These are phyloP conservation scores for Drosophila littoralis DNA, from an alignment of 1,140 invertebrate species.

Conservation along the genomic window DNA sequence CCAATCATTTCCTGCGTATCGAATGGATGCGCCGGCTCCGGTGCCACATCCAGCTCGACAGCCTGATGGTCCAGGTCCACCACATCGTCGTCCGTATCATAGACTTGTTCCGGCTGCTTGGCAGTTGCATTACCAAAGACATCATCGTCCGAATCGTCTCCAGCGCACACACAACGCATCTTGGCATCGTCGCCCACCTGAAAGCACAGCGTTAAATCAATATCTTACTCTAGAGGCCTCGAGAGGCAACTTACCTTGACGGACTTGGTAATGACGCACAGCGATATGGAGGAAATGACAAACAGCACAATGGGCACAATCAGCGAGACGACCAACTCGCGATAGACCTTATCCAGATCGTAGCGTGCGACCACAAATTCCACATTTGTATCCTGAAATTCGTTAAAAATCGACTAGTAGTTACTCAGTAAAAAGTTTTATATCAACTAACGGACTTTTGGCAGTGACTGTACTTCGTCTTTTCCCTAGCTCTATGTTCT, in stretches of 20 bases:
- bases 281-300: slow-evolving; percentile 91
- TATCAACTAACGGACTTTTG: too few species aligned
- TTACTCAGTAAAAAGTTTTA: neutral
- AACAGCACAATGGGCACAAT: slow-evolving; percentile 92
- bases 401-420: neutral
- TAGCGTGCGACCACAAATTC: slow-evolving; percentile 87
- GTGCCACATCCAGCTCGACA: slow-evolving; percentile 23
- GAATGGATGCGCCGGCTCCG: slow-evolving; percentile 18
- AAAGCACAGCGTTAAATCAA: neutral
- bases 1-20: slow-evolving; percentile 76
- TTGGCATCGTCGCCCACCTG: slow-evolving; percentile 91
- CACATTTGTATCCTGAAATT: slow-evolving; percentile 84
- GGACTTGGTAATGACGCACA: slow-evolving; percentile 84
- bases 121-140: slow-evolving; percentile 46
- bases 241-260: slow-evolving; percentile 72
- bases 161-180: slow-evolving; percentile 91
- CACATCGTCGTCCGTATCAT: slow-evolving; percentile 75
- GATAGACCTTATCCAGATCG: slow-evolving; percentile 90
- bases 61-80: slow-evolving; percentile 63
- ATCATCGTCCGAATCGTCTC: slow-evolving; percentile 84
- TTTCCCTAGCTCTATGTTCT: too few species aligned
- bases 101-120: slow-evolving; percentile 48
- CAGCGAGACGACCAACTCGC: slow-evolving; percentile 92
- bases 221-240: neutral
- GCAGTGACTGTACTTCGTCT: too few species aligned